Evolutionary conservation across 1,140 invertebrate species (phyloP).

Genomic region (Ridgeia piscesae): DNA sequence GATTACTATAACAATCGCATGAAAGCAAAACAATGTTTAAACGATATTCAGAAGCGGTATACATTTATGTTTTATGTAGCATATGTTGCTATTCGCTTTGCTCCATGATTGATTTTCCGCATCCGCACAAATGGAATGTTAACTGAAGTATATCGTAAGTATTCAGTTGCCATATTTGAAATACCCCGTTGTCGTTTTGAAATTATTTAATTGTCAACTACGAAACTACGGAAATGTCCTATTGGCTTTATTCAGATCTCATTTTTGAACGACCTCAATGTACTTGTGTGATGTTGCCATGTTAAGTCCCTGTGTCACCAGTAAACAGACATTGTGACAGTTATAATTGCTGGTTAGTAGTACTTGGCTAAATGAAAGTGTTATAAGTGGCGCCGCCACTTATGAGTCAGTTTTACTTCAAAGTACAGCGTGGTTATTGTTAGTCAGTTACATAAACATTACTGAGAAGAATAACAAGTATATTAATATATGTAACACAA

Average conservation of each 20-base stretch:
- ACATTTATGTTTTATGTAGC: too few species aligned
- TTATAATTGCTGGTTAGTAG: background rate
- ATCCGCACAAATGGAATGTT: too few species aligned
- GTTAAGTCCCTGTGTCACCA: background rate
- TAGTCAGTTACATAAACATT: background rate
- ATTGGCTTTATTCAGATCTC: background rate
- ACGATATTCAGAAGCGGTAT: too few species aligned
- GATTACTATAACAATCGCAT: too few species aligned
- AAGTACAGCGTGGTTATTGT: background rate
- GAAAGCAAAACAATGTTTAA: too few species aligned
- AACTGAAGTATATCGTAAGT: background rate
- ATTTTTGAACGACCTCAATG: too few species aligned
- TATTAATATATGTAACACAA: background rate
- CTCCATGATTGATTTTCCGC: too few species aligned
- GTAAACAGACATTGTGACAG: background rate
- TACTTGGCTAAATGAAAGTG: background rate
- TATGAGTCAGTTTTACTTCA: background rate
- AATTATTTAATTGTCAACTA: background rate
- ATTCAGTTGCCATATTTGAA: background rate
- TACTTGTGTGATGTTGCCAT: background rate
- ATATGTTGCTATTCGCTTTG: too few species aligned
- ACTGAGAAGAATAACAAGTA: background rate
- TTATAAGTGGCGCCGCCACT: background rate
- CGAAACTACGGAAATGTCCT: background rate
- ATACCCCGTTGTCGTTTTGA: background rate